Conservation (phyloP, 1,140 invertebrate species). For the Lasioglossum albipes region DNA sequence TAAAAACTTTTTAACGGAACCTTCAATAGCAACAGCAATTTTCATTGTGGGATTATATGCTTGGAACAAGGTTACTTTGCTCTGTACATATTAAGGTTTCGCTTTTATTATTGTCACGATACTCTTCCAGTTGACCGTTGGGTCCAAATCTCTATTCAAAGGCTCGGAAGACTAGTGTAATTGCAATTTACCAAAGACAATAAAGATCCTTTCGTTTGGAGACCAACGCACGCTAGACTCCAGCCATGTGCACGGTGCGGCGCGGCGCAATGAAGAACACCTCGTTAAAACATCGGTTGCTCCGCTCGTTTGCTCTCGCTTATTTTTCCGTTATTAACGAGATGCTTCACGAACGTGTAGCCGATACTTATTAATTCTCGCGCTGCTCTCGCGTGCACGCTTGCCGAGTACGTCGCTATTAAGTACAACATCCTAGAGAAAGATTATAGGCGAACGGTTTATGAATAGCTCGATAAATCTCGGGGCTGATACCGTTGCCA, state of each 20-base stretch:
- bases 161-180: too few relatives aligned
- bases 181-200: too few relatives aligned
- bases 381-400: neutral
- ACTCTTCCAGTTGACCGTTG: too few relatives aligned
- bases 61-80: too few relatives aligned
- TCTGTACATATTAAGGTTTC: too few relatives aligned
- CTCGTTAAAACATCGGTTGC: neutral
- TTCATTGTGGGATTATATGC: too few relatives aligned
- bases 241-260: neutral
- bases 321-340: conserved; percentile 26
- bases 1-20: too few relatives aligned
- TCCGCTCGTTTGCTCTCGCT: neutral
- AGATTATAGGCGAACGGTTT: conserved; percentile 50
- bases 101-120: too few relatives aligned
- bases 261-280: neutral
- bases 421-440: conserved; percentile 27
- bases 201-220: too few relatives aligned
- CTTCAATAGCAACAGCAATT: too few relatives aligned
- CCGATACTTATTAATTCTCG: conserved; percentile 39
- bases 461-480: conserved; percentile 63
- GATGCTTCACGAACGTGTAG: conserved; percentile 21
- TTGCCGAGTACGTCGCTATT: conserved; percentile 9
- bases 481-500: conserved; percentile 26
- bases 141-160: too few relatives aligned
- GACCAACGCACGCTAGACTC: too few relatives aligned